These are phyloP conservation scores for Triplophysa yarkandensis DNA, from an alignment of 2,797 vertebrate species.

Conservation along the genomic window DNA sequence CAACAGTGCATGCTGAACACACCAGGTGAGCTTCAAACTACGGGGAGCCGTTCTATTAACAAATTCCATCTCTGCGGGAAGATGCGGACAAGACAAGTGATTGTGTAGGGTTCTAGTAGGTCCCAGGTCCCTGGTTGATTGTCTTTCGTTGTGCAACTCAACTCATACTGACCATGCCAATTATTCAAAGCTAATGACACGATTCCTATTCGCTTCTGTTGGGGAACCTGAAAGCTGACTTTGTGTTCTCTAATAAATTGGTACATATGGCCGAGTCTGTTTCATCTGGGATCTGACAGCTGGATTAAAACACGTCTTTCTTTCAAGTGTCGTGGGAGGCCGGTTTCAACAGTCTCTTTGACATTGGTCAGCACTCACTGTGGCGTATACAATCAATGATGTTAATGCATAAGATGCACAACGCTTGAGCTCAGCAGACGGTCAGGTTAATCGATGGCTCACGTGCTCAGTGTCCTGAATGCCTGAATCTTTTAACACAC, in stretches of 20 bases:
- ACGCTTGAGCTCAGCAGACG: slow-evolving; percentile 56
- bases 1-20: slow-evolving; percentile 2
- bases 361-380: slow-evolving; percentile 65
- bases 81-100: slow-evolving; percentile 36
- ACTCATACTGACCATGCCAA: slow-evolving; percentile 61
- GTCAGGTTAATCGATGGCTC: slow-evolving; percentile 46
- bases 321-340: slow-evolving; percentile 20
- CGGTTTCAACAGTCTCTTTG: slow-evolving; percentile 48
- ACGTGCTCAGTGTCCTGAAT: slow-evolving; percentile 34
- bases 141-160: slow-evolving; percentile 50
- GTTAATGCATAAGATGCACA: slow-evolving; percentile 56
- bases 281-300: slow-evolving; percentile 15
- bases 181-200: slow-evolving; percentile 62
- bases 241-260: slow-evolving; percentile 31
- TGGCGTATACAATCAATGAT: slow-evolving; percentile 62
- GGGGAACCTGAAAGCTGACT: slow-evolving; percentile 44
- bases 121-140: slow-evolving; percentile 32
- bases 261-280: neutral
- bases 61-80: slow-evolving; percentile 37
- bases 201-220: slow-evolving; percentile 52
- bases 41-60: slow-evolving; percentile 37
- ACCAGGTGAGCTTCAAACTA: slow-evolving; percentile 5
- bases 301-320: slow-evolving; percentile 41
- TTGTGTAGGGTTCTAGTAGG: slow-evolving; percentile 38
- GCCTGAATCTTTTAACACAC: slow-evolving; percentile 9